These are phyloP conservation scores for Eupithecia inturbata DNA, from an alignment of 2,888 invertebrate genomes.

Conservation along the genomic window DNA sequence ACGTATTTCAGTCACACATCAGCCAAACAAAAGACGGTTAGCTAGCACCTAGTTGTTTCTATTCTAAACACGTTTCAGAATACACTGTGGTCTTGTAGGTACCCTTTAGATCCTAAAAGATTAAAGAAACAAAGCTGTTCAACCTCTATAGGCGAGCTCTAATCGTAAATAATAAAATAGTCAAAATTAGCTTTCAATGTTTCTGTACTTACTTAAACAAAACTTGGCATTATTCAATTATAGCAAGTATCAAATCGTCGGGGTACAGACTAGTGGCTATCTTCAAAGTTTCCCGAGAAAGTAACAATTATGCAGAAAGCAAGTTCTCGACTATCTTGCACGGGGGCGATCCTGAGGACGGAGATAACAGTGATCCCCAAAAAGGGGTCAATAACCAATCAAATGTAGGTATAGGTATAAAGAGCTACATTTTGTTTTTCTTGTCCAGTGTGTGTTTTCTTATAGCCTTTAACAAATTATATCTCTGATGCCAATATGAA, in stretches of 20 bases:
- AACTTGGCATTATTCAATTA: conserved; percentile 48
- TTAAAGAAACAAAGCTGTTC: conserved; percentile 11
- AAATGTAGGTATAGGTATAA: no score
- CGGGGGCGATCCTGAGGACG: background rate
- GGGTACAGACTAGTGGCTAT: conserved; percentile 55
- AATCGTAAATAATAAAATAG: conserved; percentile 8
- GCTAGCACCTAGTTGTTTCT: conserved; percentile 14
- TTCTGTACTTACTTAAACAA: conserved; percentile 23
- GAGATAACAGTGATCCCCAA: no score
- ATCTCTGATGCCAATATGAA: no score
- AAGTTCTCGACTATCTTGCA: background rate
- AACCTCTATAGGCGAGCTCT: conserved; percentile 13
- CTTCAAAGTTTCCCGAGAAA: conserved; percentile 60
- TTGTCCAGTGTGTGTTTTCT: no score
- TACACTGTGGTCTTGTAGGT: conserved; percentile 7
- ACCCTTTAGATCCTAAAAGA: conserved; percentile 1
- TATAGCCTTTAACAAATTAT: no score
- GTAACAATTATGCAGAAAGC: conserved; percentile 17
- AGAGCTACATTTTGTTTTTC: no score
- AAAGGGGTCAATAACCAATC: no score
- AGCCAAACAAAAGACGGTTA: conserved; percentile 21
- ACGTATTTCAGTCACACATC: background rate
- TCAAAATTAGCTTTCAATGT: conserved; percentile 17
- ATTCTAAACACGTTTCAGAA: conserved; percentile 31
- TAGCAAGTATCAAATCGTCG: conserved; percentile 47